phyloP scores from a whole-genome alignment of 1,140 invertebrate genomes.

The Apocrypta bakeri region DNA sequence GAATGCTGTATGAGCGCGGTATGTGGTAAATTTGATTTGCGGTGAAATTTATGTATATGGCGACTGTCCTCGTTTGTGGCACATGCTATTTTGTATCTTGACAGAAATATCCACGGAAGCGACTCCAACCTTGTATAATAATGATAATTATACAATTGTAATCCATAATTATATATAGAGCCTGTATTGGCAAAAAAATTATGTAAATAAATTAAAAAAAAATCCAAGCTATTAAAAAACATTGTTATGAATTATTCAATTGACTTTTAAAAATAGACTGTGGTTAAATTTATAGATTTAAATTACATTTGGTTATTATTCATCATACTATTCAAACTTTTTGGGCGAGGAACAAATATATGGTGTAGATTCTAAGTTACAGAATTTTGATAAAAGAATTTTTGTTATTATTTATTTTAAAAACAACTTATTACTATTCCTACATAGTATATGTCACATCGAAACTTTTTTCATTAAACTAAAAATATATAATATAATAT shows the following conservation, averaged over 20 bases:
- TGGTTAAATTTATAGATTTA: too few relatives aligned
- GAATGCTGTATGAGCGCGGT: constrained; percentile 6
- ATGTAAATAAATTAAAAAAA: constrained; percentile 48
- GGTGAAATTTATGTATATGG: constrained; percentile 23
- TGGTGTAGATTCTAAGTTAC: too few relatives aligned
- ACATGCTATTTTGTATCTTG: constrained; percentile 45
- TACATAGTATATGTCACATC: constrained; percentile 42
- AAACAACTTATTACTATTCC: constrained; percentile 27
- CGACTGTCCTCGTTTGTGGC: constrained; percentile 31
- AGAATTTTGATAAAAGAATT: neutral
- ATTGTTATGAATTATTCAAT: neutral
- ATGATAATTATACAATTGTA: constrained; percentile 44
- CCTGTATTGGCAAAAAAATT: constrained; percentile 13
- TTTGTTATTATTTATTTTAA: constrained; percentile 2
- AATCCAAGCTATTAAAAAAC: constrained; percentile 36
- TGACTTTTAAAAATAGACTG: neutral
- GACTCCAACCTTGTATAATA: constrained; percentile 33
- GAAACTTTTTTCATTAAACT: constrained; percentile 8
- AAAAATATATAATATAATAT: neutral
- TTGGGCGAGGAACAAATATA: too few relatives aligned
- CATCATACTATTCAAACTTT: too few relatives aligned
- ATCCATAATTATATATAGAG: constrained; percentile 34
- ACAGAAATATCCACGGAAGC: constrained; percentile 31
- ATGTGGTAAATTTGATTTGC: constrained; percentile 30
- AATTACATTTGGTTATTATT: too few relatives aligned